Base-by-base conservation (phyloP, 2,888 invertebrate species). In the Drosophila longiperda region DNA sequence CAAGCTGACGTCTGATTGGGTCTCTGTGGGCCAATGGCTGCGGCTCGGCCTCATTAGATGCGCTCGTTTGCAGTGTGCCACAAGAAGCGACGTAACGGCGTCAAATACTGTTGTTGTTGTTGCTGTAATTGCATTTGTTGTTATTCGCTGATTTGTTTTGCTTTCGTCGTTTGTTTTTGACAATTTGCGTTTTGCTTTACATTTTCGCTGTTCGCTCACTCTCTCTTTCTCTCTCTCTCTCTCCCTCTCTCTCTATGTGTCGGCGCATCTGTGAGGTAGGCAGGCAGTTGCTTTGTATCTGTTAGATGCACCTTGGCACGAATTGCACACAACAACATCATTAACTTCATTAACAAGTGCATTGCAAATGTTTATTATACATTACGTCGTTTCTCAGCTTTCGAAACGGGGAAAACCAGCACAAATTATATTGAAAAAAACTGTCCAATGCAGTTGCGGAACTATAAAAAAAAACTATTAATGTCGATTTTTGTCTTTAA, bases 301-400 rank as follows among this genome's bases (percentile, higher is more conserved):
- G 62, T 71, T 82, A 70, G 76, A 80, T 85, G 83, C 73, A 88
- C 89, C 85, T 88, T 86, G 83, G 80, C 85, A 86, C 75, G 74
- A 79, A 88, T 88, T 73, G 58, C 79, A 55, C 72, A 45, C 45
- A 45, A 45, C 65, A 76, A 75, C 59, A 80, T 86, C 73, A 82
- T 86, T 73, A 84, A 87, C 87, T 80, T 89, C 75, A 89, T 87
- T 86, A 82, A 71, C 87, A 75, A 84, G 73, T 89, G 87, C 77
- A 89, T 70, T 71, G 72, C 73, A 74, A 73, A 75, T 72, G 67
- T 74, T 73, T 76, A 78, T 72, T 70, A 65, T 69, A 65, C 75
- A 80, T 78, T 80, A 78, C 80, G 78, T 75, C 40, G 80, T 65
- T 54, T 64, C 60, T 49, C 59, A 55, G 62, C 72, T 34, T 40